These are phyloP conservation scores for Pseudomyrmex cubaensis DNA, from an alignment of 1,140 invertebrate species.

Conservation along the genomic window DNA sequence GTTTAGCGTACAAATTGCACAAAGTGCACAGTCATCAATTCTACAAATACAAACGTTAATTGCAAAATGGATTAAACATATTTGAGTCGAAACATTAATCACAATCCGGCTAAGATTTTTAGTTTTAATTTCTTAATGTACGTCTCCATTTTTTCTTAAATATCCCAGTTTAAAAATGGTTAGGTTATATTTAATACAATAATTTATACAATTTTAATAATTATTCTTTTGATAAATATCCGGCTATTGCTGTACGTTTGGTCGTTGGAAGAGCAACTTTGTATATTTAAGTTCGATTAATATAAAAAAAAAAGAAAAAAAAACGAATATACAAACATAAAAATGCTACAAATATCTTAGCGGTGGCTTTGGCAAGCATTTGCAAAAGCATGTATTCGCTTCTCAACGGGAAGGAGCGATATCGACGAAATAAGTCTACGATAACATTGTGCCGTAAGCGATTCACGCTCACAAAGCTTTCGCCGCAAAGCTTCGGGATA, in stretches of 20 bases:
- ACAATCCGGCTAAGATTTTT: background rate
- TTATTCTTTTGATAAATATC: too few relatives aligned
- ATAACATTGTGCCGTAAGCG: constrained; percentile 45
- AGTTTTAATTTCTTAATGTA: background rate
- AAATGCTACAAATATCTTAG: background rate
- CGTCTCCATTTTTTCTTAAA: background rate
- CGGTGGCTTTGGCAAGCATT: background rate
- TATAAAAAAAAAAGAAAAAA: background rate
- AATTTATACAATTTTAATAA: too few relatives aligned
- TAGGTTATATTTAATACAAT: background rate
- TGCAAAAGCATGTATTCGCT: background rate
- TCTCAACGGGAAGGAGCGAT: background rate
- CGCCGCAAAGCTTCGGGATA: constrained; percentile 50
- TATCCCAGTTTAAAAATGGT: background rate
- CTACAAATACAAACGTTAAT: constrained; percentile 18
- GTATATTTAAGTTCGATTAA: background rate
- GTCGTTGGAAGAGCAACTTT: too few relatives aligned
- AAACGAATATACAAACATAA: background rate
- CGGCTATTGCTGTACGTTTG: too few relatives aligned
- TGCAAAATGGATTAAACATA: background rate
- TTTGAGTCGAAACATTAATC: background rate
- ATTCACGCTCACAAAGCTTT: constrained; percentile 51
- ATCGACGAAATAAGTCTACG: constrained; percentile 41
- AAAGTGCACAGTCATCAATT: constrained; percentile 18
- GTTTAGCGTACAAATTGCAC: constrained; percentile 23